These are phyloP conservation scores for Drosophila paracracens DNA, from an alignment of 2,888 invertebrate species.

Conservation along the genomic window DNA sequence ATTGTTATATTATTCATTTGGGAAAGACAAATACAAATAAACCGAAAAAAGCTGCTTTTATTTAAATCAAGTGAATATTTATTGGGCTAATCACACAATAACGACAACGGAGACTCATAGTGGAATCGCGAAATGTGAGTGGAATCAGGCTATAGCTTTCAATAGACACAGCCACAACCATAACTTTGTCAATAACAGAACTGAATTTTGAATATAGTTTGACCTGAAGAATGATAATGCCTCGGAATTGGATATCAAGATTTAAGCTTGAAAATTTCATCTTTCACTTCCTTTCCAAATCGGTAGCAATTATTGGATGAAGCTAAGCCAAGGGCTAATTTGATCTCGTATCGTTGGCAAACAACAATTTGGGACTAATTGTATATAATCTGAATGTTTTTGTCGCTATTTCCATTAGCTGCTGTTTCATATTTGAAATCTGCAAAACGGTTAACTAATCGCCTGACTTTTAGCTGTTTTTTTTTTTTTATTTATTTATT, in stretches of 20 bases:
- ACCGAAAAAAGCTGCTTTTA: neutral
- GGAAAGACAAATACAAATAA: neutral
- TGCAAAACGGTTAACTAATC: slow-evolving; percentile 66
- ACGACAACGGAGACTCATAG: neutral
- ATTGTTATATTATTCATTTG: neutral
- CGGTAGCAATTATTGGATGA: slow-evolving; percentile 29
- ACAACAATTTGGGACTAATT: slow-evolving; percentile 50
- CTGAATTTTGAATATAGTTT: neutral
- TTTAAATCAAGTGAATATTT: neutral
- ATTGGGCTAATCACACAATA: neutral
- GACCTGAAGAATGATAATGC: neutral
- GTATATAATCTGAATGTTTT: slow-evolving; percentile 39
- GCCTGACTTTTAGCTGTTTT: slow-evolving; percentile 38
- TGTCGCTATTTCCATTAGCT: slow-evolving; percentile 51
- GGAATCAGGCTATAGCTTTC: neutral
- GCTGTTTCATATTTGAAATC: slow-evolving; percentile 50
- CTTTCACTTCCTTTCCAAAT: slow-evolving; percentile 16
- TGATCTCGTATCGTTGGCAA: slow-evolving; percentile 32
- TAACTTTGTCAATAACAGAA: neutral
- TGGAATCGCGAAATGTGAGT: neutral
- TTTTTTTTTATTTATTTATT: neutral
- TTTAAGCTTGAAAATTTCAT: neutral
- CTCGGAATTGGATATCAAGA: neutral
- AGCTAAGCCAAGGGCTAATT: slow-evolving; percentile 43
- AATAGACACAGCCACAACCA: neutral